Base-by-base conservation (phyloP, 2,113 vertebrate species). In the Brachionichthys hirsutus region DNA sequence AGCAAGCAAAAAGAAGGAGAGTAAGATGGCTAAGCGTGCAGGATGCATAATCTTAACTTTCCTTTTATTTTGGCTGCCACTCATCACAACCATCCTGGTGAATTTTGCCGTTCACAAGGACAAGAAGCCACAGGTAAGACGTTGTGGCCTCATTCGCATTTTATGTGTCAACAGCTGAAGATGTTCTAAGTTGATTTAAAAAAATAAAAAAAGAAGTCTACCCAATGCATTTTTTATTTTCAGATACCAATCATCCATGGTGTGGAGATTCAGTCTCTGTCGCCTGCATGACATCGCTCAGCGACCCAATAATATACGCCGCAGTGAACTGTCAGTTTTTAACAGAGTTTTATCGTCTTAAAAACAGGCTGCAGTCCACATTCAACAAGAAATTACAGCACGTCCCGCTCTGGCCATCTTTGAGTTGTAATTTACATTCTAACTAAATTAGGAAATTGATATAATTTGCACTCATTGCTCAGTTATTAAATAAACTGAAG, bases 21-120 rank as follows among this genome's bases (percentile, higher is more conserved):
- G 88, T 54, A 88, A 90, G 76, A 78, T 91, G 81, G 91, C 91
- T 0, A 90, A 90, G 53, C 90, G 90, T n/a, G 90, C 89, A 0
- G 91, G 85, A 19, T 92, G 90, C 65, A 92, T 92, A 1, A 90
- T 92, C 11, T 9, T 90, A n/a, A 89, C 90, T 10, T 92, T 91
- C 62, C 61, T 92, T 12, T 30, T 91, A 6, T 90, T 90, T 63
- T 92, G 90, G 91, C 67, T 88, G 9, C 91, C 90, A 0, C 17
- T 93, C 44, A 86, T 92, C 44, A 75, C 60, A 35, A 87, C 78
- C 0, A 81, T 88, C 36, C 38, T 91, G 17, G 12, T 84, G 40
- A 90, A 90, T 54, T 61, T 77, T 34, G 19, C 75, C 2, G n/a
- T 74, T 20, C 18, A 60, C 65, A 49, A 53, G 47, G 78, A 79